Evolutionary conservation across 2,113 vertebrate genomes (phyloP).

Genomic region (Osmerus mordax): DNA sequence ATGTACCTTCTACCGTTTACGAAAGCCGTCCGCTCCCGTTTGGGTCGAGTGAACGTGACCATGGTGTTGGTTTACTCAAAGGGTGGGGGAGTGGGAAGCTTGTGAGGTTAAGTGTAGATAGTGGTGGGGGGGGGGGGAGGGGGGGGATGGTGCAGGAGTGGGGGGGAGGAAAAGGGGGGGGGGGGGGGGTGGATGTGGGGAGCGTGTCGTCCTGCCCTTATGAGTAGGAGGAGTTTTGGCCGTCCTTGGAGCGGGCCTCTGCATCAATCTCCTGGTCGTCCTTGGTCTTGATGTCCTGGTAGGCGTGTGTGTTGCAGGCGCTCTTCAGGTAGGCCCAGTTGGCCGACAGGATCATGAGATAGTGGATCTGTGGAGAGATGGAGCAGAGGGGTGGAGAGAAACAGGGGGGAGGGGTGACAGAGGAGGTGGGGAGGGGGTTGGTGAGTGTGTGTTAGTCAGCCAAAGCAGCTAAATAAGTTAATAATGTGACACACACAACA

Average conservation of each 20-base stretch:
- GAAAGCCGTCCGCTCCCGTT: conserved; percentile 46
- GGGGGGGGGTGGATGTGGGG: conserved; percentile 55
- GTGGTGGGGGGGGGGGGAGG: conserved; percentile 39
- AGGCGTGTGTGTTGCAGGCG: conserved; percentile 94
- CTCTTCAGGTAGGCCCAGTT: conserved; percentile 99
- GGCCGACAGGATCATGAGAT: conserved; percentile 98
- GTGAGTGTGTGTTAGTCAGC: conserved; percentile 85
- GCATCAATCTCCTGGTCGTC: conserved; percentile 97
- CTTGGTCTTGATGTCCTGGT: conserved; percentile 99
- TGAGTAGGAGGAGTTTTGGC: conserved; percentile 99
- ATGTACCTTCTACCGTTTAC: conserved; percentile 17
- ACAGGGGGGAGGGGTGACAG: background rate
- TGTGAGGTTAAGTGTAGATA: conserved; percentile 64
- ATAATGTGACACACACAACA: conserved; percentile 8
- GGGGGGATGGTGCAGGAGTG: conserved; percentile 40
- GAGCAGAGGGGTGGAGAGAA: conserved; percentile 65
- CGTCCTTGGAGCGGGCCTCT: conserved; percentile 97
- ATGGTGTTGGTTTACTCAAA: conserved; percentile 42
- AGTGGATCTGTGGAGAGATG: conserved; percentile 93
- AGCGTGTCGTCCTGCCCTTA: conserved; percentile 70
- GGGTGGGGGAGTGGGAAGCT: conserved; percentile 24
- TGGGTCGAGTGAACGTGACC: conserved; percentile 48
- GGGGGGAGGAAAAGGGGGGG: conserved; percentile 51
- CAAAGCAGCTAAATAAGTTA: conserved; percentile 79
- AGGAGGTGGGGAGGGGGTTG: conserved; percentile 60